These are phyloP conservation scores for Mythimna vitellina DNA, from an alignment of 2,888 invertebrate genomes.

Conservation along the genomic window DNA sequence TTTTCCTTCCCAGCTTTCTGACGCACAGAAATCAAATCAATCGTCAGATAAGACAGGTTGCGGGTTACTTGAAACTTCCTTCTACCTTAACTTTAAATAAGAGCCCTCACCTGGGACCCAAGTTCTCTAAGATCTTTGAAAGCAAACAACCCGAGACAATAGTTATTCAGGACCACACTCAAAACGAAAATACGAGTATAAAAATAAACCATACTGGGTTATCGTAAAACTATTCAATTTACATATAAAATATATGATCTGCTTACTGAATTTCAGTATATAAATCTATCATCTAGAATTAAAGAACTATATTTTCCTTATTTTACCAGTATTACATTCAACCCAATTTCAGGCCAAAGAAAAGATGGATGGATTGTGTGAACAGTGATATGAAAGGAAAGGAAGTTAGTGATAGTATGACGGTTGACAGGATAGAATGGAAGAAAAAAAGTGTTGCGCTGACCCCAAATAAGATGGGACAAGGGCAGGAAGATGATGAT, in stretches of 20 bases:
- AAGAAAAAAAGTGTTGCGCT: too few relatives aligned
- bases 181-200: conserved; percentile 17
- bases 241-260: not conserved
- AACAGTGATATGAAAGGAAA: too few relatives aligned
- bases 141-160: conserved; percentile 41
- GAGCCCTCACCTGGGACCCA: conserved; percentile 37
- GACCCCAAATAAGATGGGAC: too few relatives aligned
- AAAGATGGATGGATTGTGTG: too few relatives aligned
- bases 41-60: conserved; percentile 14
- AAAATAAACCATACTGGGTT: conserved; percentile 10
- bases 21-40: conserved; percentile 6
- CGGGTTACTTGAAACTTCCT: conserved; percentile 23
- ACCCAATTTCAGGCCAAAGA: too few relatives aligned
- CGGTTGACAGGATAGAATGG: too few relatives aligned
- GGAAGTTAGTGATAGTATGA: too few relatives aligned
- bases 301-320: not conserved
- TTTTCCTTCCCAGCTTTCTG: not conserved
- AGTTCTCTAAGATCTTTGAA: conserved; percentile 38
- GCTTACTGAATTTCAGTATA: not conserved
- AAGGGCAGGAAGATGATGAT: too few relatives aligned
- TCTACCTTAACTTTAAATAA: conserved; percentile 37
- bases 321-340: too few relatives aligned
- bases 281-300: not conserved
- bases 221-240: not conserved
- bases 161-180: conserved; percentile 48